Conservation (phyloP, 2,888 invertebrate genomes). For the Tetropium fuscum region DNA sequence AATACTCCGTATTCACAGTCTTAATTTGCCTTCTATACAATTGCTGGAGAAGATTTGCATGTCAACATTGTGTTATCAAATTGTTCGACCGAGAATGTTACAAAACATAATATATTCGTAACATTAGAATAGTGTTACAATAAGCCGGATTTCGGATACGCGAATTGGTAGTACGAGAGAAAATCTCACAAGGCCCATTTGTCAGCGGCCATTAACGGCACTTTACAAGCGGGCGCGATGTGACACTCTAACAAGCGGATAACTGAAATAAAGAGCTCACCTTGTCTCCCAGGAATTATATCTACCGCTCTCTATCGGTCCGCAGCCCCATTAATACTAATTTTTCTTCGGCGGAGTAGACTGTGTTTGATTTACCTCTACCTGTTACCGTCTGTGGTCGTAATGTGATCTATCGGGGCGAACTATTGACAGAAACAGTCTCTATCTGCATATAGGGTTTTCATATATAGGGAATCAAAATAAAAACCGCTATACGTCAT, state of each 20-base stretch:
- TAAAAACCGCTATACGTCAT: too few species aligned
- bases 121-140: too few species aligned
- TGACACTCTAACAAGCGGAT: constrained; percentile 62
- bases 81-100: too few species aligned
- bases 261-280: constrained; percentile 63
- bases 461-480: too few species aligned
- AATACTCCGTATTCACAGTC: too few species aligned
- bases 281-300: constrained; percentile 61
- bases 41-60: too few species aligned
- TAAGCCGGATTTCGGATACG: constrained; percentile 1
- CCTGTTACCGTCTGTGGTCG: constrained; percentile 8
- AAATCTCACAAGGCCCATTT: constrained; percentile 53
- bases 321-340: constrained; percentile 39
- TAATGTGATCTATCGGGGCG: constrained; percentile 15
- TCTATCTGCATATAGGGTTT: too few species aligned
- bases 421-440: neutral
- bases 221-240: constrained; percentile 58
- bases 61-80: too few species aligned
- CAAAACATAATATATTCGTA: too few species aligned
- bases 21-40: too few species aligned
- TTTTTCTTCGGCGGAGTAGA: constrained; percentile 26
- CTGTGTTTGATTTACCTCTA: constrained; percentile 17
- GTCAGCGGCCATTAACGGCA: constrained; percentile 61
- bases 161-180: constrained; percentile 14
- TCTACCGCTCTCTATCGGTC: constrained; percentile 49